Evolutionary conservation across 2,888 invertebrate genomes (phyloP).

Genomic region (Tetropium fuscum): DNA sequence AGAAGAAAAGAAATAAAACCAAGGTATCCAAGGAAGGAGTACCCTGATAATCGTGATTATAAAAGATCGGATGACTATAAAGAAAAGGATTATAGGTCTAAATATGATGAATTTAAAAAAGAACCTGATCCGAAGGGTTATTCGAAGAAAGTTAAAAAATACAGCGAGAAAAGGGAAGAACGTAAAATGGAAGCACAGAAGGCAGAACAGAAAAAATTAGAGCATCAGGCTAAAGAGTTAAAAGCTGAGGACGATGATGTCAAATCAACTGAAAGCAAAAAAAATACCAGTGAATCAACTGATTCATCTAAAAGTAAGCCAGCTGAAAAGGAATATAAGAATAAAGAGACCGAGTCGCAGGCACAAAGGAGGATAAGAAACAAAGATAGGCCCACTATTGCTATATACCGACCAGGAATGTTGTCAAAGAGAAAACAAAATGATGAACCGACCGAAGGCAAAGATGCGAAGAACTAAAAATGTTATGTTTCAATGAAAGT

Average conservation of each 20-base stretch:
- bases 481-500: no score
- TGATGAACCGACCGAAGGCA: slow-evolving; percentile 61
- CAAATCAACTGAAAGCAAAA: slow-evolving; percentile 24
- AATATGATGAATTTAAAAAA: slow-evolving; percentile 53
- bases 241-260: slow-evolving; percentile 31
- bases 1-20: slow-evolving; percentile 54
- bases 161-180: slow-evolving; percentile 64
- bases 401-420: slow-evolving; percentile 92
- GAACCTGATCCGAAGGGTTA: slow-evolving; percentile 44
- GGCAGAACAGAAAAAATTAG: slow-evolving; percentile 55
- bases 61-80: slow-evolving; percentile 47
- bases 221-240: slow-evolving; percentile 35
- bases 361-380: slow-evolving; percentile 69
- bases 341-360: slow-evolving; percentile 37
- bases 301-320: slow-evolving; percentile 24
- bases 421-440: slow-evolving; percentile 80
- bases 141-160: slow-evolving; percentile 59
- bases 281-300: slow-evolving; percentile 14
- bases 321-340: slow-evolving; percentile 36
- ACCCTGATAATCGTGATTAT: slow-evolving; percentile 52
- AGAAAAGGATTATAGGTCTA: slow-evolving; percentile 46
- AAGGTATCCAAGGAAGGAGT: slow-evolving; percentile 56
- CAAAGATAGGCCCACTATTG: slow-evolving; percentile 88
- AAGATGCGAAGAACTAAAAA: slow-evolving; percentile 24
- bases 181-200: slow-evolving; percentile 61